Evolutionary conservation across 2,888 invertebrate genomes (phyloP), one percentile per base, ranked within the genome.

Genomic region (Ecdyonurus torrentis): DNA sequence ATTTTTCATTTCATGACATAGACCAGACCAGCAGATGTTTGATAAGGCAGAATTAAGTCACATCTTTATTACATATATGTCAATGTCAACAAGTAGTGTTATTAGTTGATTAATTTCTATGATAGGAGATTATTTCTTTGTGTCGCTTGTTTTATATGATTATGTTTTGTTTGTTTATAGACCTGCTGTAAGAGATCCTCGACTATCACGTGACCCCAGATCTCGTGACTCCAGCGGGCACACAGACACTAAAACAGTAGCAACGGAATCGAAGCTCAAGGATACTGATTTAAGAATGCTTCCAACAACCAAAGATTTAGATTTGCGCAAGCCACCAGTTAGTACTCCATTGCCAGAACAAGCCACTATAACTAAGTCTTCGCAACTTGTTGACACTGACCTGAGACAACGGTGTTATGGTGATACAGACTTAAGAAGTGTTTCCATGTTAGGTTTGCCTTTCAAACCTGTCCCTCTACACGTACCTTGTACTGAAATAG

Each of bases 401-500:
- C 77, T 86, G 63, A 76, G 85, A 59, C 69, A 64, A 76, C 77
- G 68, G 78, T 75, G 78, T 15, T 64, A 63, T 59, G 62, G 63
- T 24, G 91, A 91, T 70, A 82, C 87, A 50, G 91, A 91, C 75
- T 79, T 91, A 66, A 80, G 91, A 23, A 77, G 78, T 64, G 53
- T 69, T 61, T 64, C 64, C 52, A 5, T 50, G 61, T 75, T 89
- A 68, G 80, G 81, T 24, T 73, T 87, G 64, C 89, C 90, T 0
- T 90, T 91, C 70, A 89, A 90, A 72, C 83, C 87, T 7, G 77
- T 78, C 69, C 84, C 87, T n/a, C 84, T 87, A 68, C 90, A 89
- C 72, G 82, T 86, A 18, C 90, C 91, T 0, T 91, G 91, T 24
- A 87, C 86, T 0, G 92, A 92, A 77, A 91, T 92, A 65, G 89